A percentile compares a stretch with the other conserved stretches of the same genome.
Evolutionary conservation across 2,888 invertebrate species (phyloP).

Genomic region (Chouioia cunea): DNA sequence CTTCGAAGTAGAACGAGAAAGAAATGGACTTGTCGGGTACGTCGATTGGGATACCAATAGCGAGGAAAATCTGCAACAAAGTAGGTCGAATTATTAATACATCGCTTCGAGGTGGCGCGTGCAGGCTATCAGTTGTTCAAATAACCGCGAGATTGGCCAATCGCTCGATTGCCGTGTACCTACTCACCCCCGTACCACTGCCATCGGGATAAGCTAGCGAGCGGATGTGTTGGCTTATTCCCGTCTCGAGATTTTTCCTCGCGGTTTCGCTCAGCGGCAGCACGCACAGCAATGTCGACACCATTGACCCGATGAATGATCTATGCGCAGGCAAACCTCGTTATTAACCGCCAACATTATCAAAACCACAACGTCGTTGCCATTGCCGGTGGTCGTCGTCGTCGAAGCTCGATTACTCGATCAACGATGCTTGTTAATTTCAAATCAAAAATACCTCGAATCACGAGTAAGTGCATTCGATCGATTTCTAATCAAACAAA

Average conservation of each 20-base stretch:
- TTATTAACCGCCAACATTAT: not conserved
- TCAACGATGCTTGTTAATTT: too few relatives aligned
- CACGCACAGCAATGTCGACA: not conserved
- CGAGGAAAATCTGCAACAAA: slow-evolving; percentile 75
- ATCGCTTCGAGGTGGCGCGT: not conserved
- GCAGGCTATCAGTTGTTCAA: too few relatives aligned
- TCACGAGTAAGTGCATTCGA: not conserved
- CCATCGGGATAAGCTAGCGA: slow-evolving; percentile 63
- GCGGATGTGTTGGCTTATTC: slow-evolving; percentile 60
- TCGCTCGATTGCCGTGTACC: not conserved
- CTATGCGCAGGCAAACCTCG: too few relatives aligned
- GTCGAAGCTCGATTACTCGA: not conserved
- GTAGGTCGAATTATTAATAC: not conserved
- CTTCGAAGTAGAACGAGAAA: slow-evolving; percentile 81
- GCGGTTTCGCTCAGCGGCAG: not conserved
- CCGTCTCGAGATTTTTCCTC: slow-evolving; percentile 35
- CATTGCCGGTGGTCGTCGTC: not conserved
- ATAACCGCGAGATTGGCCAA: not conserved
- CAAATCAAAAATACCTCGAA: not conserved
- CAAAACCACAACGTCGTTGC: not conserved
- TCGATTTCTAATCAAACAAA: slow-evolving; percentile 25
- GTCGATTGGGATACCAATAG: slow-evolving; percentile 79
- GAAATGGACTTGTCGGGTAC: slow-evolving; percentile 78
- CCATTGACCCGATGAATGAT: not conserved
- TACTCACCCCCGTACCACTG: slow-evolving; percentile 62